Evolutionary conservation across 2,888 invertebrate species (phyloP).

Genomic region (Caenorhabditis panamensis): DNA sequence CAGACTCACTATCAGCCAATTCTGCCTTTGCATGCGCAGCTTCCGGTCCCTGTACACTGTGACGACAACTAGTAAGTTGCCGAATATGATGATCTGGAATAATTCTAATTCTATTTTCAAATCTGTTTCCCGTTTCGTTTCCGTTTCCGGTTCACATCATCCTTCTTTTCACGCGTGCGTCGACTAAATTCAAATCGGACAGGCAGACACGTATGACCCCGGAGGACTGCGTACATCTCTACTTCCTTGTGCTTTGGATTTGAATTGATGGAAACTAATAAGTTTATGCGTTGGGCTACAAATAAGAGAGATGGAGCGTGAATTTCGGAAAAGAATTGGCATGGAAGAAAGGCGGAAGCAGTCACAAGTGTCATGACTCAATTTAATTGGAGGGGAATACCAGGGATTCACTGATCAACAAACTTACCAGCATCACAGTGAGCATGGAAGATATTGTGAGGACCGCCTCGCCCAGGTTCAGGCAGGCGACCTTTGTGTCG

Average conservation of each 20-base stretch:
- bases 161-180: not conserved
- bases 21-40: slow-evolving; percentile 82
- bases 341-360: slow-evolving; percentile 5
- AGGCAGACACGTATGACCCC: slow-evolving; percentile 6
- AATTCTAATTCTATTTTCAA: slow-evolving; percentile 15
- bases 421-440: slow-evolving; percentile 78
- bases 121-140: not conserved
- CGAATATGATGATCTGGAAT: slow-evolving; percentile 79
- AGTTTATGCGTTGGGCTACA: not conserved
- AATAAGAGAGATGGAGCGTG: not conserved
- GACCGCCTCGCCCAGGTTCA: slow-evolving; percentile 71
- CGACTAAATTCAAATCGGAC: slow-evolving; percentile 6
- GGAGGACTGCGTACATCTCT: not conserved
- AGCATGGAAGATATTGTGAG: slow-evolving; percentile 79
- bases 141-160: slow-evolving; percentile 27
- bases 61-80: slow-evolving; percentile 79
- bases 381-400: slow-evolving; percentile 46
- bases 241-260: slow-evolving; percentile 17
- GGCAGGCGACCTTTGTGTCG: slow-evolving; percentile 68
- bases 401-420: slow-evolving; percentile 2
- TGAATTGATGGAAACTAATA: slow-evolving; percentile 4
- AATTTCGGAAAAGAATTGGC: slow-evolving; percentile 25
- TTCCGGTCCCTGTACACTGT: slow-evolving; percentile 80
- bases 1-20: slow-evolving; percentile 83
- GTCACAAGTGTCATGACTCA: slow-evolving; percentile 25